phyloP scores from a whole-genome alignment of 2,113 vertebrate genomes.

The Dipodomys ordii region DNA sequence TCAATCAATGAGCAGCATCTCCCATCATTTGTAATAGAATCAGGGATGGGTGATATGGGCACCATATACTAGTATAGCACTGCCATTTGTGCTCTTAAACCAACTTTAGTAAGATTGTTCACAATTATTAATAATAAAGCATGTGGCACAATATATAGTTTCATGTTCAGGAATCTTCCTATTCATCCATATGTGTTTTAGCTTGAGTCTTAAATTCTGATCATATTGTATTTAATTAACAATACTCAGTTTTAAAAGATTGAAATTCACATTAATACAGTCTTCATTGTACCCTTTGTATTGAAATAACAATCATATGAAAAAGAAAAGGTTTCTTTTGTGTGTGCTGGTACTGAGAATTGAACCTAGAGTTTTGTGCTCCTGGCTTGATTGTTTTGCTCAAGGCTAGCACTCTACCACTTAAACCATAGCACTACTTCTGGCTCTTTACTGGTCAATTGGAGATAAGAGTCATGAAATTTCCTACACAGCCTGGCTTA shows the following conservation, averaged over 20 bases:
- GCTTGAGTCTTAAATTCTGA: conserved; percentile 1
- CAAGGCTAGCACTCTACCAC: too few species aligned
- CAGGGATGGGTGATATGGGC: neutral
- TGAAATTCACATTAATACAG: neutral
- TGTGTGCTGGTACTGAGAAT: too few species aligned
- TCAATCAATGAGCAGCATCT: neutral
- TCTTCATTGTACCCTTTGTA: conserved; percentile 7
- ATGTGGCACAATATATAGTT: neutral
- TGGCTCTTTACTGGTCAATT: too few species aligned
- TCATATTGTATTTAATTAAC: neutral
- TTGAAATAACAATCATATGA: neutral
- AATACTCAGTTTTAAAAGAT: conserved; percentile 44
- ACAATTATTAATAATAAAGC: conserved; percentile 1
- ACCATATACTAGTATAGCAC: neutral
- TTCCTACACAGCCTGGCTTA: too few species aligned
- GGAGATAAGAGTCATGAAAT: too few species aligned
- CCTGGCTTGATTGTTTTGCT: too few species aligned
- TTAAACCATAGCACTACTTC: too few species aligned
- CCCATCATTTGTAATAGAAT: neutral
- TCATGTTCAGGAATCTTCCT: neutral
- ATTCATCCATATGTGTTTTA: conserved; percentile 8
- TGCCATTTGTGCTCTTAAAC: neutral
- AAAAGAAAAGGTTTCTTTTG: neutral
- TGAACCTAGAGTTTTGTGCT: too few species aligned
- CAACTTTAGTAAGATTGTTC: neutral